Conservation (phyloP, 2,113 vertebrate species). For the Coptodon bakossiorum region DNA sequence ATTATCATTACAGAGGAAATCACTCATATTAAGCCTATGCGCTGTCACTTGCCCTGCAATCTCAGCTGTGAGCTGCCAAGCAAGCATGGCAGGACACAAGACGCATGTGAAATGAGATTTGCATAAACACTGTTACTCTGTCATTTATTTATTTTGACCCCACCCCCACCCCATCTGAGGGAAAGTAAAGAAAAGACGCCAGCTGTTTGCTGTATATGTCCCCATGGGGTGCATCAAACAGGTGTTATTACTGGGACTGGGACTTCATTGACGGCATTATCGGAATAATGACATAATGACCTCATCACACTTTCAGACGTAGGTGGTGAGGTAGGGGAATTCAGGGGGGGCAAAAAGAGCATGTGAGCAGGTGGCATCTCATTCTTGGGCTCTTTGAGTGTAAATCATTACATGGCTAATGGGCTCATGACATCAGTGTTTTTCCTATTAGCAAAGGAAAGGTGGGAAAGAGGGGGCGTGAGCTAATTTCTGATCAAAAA, state of each 20-base stretch:
- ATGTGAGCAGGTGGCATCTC: not conserved
- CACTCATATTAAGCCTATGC: slow-evolving; percentile 56
- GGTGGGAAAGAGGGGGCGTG: not conserved
- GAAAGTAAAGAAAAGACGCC: slow-evolving; percentile 7
- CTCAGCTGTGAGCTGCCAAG: slow-evolving; percentile 47
- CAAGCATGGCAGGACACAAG: slow-evolving; percentile 45
- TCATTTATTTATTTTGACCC: slow-evolving; percentile 54
- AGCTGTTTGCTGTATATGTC: not conserved
- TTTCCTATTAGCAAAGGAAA: slow-evolving; percentile 2
- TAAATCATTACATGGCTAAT: slow-evolving; percentile 21
- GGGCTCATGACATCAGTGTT: slow-evolving; percentile 39
- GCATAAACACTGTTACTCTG: slow-evolving; percentile 58
- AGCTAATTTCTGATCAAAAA: not conserved
- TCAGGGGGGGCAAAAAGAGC: not conserved
- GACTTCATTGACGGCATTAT: slow-evolving; percentile 12
- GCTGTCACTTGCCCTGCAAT: slow-evolving; percentile 53
- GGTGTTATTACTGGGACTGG: not conserved
- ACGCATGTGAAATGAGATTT: slow-evolving; percentile 67
- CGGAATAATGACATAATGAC: slow-evolving; percentile 41
- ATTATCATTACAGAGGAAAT: slow-evolving; percentile 65
- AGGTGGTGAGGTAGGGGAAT: not conserved
- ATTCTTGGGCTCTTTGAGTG: not conserved
- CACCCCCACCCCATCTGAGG: not conserved
- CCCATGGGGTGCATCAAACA: slow-evolving; percentile 6
- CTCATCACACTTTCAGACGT: slow-evolving; percentile 2